Evolutionary conservation across 2,888 invertebrate species (phyloP).

Genomic region (Nectonema munidae): DNA sequence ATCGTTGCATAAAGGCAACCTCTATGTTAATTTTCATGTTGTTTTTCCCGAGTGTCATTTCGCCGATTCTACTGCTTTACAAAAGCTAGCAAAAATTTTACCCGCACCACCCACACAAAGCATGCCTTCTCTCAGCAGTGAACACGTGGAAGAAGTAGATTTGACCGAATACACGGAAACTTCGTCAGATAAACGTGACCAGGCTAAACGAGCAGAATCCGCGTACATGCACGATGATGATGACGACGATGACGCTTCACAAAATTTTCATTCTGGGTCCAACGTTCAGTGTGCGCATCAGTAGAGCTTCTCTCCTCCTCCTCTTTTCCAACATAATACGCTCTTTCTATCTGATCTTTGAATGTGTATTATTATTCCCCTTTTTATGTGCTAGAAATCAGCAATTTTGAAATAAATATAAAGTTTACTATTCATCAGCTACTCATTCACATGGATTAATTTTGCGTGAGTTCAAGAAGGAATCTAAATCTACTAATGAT

Average conservation of each 20-base stretch:
- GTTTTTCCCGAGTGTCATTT: slow-evolving; percentile 50
- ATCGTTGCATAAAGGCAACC: slow-evolving; percentile 50
- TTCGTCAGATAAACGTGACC: slow-evolving; percentile 31
- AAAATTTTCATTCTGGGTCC: slow-evolving; percentile 28
- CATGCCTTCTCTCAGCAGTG: slow-evolving; percentile 34
- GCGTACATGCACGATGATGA: slow-evolving; percentile 32
- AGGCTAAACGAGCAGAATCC: slow-evolving; percentile 15
- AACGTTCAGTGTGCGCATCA: slow-evolving; percentile 49
- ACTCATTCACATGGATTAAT: no score
- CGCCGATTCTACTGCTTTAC: slow-evolving; percentile 31
- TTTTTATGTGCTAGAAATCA: no score
- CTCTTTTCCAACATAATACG: no score
- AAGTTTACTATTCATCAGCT: no score
- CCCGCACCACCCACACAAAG: slow-evolving; percentile 37
- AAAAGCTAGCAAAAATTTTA: slow-evolving; percentile 38
- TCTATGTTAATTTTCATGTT: slow-evolving; percentile 52
- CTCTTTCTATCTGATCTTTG: no score
- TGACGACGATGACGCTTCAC: slow-evolving; percentile 26
- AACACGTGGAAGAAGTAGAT: slow-evolving; percentile 52
- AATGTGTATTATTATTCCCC: no score
- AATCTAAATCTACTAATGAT: no score
- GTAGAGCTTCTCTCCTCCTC: no score
- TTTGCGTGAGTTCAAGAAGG: no score
- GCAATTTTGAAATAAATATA: no score
- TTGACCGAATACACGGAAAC: slow-evolving; percentile 26